Conservation (phyloP, 2,113 vertebrate genomes). For the Chloropsis cyanopogon region DNA sequence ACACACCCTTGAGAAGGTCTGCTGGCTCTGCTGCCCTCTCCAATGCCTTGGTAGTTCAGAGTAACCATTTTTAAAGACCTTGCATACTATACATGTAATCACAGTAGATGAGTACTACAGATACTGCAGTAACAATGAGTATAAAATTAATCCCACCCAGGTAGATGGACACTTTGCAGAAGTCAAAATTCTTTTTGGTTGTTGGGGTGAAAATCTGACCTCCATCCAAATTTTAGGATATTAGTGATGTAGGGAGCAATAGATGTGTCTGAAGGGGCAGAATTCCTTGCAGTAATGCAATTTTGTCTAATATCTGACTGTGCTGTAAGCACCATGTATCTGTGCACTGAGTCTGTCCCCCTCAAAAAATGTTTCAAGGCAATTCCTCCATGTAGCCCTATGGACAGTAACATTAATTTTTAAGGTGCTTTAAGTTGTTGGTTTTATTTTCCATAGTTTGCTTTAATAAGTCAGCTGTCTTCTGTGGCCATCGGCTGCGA, state of each 20-base stretch:
- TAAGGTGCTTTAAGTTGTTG: neutral
- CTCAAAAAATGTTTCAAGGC: neutral
- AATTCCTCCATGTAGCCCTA: neutral
- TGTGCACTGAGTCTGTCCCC: neutral
- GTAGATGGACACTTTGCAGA: neutral
- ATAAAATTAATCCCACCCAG: neutral
- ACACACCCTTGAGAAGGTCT: neutral
- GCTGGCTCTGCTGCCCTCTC: neutral
- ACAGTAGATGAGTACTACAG: neutral
- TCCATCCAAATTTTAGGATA: neutral
- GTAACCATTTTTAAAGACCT: neutral
- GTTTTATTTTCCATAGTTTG: neutral
- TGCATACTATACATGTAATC: neutral
- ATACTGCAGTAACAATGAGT: neutral
- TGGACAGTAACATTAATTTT: neutral
- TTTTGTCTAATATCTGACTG: neutral
- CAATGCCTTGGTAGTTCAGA: neutral
- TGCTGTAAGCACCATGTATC: rapidly evolving
- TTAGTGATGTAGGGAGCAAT: neutral
- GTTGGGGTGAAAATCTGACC: neutral
- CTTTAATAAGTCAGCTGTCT: neutral
- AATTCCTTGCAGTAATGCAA: neutral
- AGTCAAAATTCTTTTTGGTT: neutral
- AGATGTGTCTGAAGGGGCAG: neutral
- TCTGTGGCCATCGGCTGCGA: neutral